Evolutionary conservation across 1,140 invertebrate genomes (phyloP).

Genomic region (Goniozus legneri): DNA sequence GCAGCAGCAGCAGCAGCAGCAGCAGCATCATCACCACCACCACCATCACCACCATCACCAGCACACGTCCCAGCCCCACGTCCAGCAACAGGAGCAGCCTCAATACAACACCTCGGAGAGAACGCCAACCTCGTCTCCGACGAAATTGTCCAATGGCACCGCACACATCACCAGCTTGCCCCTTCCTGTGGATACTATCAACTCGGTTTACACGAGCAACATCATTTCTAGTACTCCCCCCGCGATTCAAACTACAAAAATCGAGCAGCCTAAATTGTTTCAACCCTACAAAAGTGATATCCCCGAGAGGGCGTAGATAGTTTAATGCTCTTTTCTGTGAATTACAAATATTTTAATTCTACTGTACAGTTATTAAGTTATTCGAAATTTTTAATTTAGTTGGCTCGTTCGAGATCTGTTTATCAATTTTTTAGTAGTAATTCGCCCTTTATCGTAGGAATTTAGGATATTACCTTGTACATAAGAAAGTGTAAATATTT

Average conservation of each 20-base stretch:
- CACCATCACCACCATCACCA: conserved; percentile 13
- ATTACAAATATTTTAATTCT: no score
- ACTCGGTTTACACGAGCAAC: conserved; percentile 24
- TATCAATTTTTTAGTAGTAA: no score
- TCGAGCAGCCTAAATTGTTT: conserved; percentile 63
- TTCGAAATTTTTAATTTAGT: no score
- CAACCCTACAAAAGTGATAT: conserved; percentile 67
- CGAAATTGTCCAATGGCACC: conserved; percentile 18
- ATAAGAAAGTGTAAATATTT: no score
- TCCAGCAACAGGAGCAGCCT: conserved; percentile 22
- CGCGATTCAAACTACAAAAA: conserved; percentile 31
- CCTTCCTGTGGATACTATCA: conserved; percentile 20
- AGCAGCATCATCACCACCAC: conserved; percentile 3
- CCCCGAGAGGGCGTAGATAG: conserved; percentile 35
- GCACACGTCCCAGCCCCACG: conserved; percentile 30
- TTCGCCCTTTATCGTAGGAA: no score
- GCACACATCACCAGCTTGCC: conserved; percentile 20
- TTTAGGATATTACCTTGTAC: no score
- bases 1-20: no score
- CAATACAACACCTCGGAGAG: neutral
- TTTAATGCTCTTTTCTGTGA: no score
- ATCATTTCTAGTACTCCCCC: conserved; percentile 9
- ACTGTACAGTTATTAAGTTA: no score
- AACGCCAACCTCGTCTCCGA: neutral
- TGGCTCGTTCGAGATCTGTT: no score